Evolutionary conservation across 2,888 invertebrate species (phyloP), one percentile per base, ranked within the genome.

Genomic region (Sarcophaga variegata): DNA sequence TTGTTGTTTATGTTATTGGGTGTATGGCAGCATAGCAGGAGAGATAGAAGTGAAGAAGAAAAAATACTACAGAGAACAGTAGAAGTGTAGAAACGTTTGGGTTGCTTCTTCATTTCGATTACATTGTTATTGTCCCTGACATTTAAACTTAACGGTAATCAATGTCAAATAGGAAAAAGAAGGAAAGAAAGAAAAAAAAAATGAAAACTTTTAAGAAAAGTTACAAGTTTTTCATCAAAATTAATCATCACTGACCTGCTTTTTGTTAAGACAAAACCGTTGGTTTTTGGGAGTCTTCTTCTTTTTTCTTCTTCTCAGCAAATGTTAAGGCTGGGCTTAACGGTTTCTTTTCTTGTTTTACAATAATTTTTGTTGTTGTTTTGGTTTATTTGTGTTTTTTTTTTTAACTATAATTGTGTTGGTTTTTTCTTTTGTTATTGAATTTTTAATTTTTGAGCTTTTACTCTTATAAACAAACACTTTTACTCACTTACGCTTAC

Each of bases 91-190:
- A 37, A 37, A 6, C 37, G 6, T 37, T 37, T 37, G 37, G 4
- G 37, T 37, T 37, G 25, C 37, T 37, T 20, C 27, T 66, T 6
- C 49, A 69, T 17, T 22, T 22, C 20, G 47, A 27, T 20, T 63
- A 63, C 79, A 49, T 70, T 80, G 67, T 49, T 69, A 83, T 82
- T 88, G 87, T 84, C 88, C 88, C 85, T 88, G 88, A 88, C 88
- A 88, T 88, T 88, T 86, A 86, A 82, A 84, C 80, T 84, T 78
- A 83, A 86, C 87, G 87, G 84, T 66, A 88, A 87, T 86, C 88
- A 88, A 88, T 88, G 87, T 87, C 88, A 87, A 72, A 67, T 27
- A 47, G 17, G 49, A 14, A 47, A 25, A 17, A 62, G 62, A 59
- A 75, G 47, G 45, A 78, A 62, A 45, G 8, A 54, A 75, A 37